These are phyloP conservation scores for Mycalesis mineus DNA, from an alignment of 2,888 invertebrate species.

Conservation along the genomic window DNA sequence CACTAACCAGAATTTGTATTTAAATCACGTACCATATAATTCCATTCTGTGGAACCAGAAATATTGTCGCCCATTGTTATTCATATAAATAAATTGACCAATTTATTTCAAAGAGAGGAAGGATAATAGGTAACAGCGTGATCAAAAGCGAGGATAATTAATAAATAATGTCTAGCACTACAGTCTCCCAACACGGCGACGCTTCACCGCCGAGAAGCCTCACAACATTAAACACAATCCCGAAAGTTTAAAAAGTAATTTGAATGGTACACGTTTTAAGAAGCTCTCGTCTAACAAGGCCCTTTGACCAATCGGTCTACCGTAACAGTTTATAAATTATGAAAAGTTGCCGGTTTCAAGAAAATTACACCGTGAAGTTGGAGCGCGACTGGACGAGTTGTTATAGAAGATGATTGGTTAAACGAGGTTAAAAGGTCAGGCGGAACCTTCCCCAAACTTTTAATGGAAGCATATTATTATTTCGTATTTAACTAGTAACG, in stretches of 20 bases:
- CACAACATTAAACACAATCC: neutral
- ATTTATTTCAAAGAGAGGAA: too few species aligned
- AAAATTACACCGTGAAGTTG: conserved; percentile 4
- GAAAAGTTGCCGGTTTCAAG: neutral
- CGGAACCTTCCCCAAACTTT: neutral
- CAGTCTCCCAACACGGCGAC: too few species aligned
- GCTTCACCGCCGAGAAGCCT: neutral
- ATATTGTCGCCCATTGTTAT: too few species aligned
- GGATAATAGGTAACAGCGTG: too few species aligned
- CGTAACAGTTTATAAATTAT: conserved; percentile 4
- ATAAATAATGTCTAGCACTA: too few species aligned
- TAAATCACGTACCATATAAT: too few species aligned
- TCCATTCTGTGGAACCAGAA: too few species aligned
- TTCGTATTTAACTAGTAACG: neutral
- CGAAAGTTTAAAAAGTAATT: neutral
- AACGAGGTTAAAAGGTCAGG: conserved; percentile 4
- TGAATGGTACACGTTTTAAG: neutral
- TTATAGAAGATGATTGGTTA: neutral
- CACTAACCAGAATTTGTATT: too few species aligned
- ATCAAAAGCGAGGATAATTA: too few species aligned
- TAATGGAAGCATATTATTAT: neutral
- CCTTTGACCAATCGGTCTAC: conserved; percentile 1
- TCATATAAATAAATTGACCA: too few species aligned
- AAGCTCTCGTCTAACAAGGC: neutral
- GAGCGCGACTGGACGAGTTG: neutral